Evolutionary conservation across 1,140 invertebrate species (phyloP), one percentile per base, ranked within the genome.

Genomic region (Carposina sasakii): DNA sequence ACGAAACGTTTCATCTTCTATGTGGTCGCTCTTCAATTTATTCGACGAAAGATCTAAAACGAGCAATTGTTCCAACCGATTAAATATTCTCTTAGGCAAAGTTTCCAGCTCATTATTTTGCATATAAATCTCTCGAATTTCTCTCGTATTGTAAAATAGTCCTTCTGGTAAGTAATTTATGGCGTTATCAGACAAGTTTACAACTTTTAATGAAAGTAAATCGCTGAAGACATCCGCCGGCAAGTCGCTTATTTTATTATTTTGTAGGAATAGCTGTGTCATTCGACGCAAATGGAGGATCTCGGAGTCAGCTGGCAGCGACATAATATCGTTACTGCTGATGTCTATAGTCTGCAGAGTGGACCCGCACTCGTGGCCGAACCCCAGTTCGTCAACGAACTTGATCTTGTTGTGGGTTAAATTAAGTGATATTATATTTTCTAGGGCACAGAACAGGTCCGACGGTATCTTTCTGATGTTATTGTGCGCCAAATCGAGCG

Each of bases 111-210:
- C 89, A 67, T 94, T 94, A 76, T 90, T 88, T 59, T 91, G 89
- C 57, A 93, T 81, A 74, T 94, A 89, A 54, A 94, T 89, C 73
- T 94, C 91, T 2, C 90, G 86, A 22, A 94, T 82, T 60, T 93
- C 89, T 52, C 88, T 87, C 36, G 89, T 90, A 57, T 89, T 89
- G 22, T 87, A 87, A 67, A 94, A 94, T 26, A 94, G 76, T 21
- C 87, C 87, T 43, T 91, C 89, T 3, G 93, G 92, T 69, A 94
- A 67, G 13, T 89, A 88, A 48, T 88, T 88, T 61, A 96, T 74
- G 28, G 89, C 88, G 64, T 95, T 95, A 67, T 90, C 88, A 1
- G 92, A 93, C 48, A 93, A 76, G 72, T 95, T 94, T n/a, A 95
- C 85, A 33, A 92, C 86, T 57, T 89, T 88, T 47, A 95, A 74